phyloP scores from a whole-genome alignment of 2,113 vertebrate species.

The Mungos mungo region DNA sequence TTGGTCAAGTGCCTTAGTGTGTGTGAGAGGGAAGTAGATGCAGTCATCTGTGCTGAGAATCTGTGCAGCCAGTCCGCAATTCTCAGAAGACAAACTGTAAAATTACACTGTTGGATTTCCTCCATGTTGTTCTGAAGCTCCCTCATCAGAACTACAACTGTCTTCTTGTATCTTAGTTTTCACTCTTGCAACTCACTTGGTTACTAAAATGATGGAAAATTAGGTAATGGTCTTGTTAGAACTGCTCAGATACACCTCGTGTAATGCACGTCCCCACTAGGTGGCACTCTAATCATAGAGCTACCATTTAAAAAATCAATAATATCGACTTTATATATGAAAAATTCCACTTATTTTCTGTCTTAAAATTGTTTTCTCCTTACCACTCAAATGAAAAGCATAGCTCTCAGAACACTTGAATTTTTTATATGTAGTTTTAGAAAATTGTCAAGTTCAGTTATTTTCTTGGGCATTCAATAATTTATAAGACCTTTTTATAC shows the following conservation, averaged over 20 bases:
- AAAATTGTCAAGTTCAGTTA: slow-evolving; percentile 49
- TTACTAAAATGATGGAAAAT: background rate
- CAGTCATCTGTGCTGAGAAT: background rate
- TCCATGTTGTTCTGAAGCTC: background rate
- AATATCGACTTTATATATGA: background rate
- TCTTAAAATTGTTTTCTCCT: slow-evolving; percentile 54
- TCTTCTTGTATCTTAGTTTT: background rate
- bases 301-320: background rate
- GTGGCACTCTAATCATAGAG: slow-evolving; percentile 75
- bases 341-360: slow-evolving; percentile 48
- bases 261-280: slow-evolving; percentile 75
- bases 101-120: background rate
- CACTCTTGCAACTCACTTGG: background rate
- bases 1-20: background rate
- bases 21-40: background rate
- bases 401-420: slow-evolving; percentile 24
- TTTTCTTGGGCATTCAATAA: slow-evolving; percentile 41
- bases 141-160: background rate
- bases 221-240: background rate
- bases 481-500: slow-evolving; percentile 55
- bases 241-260: background rate
- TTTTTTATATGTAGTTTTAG: slow-evolving; percentile 60
- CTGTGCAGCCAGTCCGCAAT: background rate
- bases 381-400: background rate
- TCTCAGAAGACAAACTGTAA: background rate